Percentiles rank a stretch among this genome's conserved stretches.
These are phyloP conservation scores for Anoplolepis gracilipes DNA, from an alignment of 1,140 invertebrate genomes.

Conservation along the genomic window DNA sequence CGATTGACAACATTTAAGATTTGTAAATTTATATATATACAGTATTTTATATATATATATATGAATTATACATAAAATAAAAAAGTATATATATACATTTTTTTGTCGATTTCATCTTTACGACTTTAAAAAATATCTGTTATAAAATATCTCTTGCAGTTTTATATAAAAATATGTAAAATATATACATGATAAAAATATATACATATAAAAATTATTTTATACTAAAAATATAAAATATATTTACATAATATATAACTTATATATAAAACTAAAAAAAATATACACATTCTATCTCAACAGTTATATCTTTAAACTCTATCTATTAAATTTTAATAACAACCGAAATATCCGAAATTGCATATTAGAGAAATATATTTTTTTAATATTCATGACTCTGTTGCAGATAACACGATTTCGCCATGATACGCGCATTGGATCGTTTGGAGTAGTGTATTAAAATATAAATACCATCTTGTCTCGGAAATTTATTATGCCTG, in stretches of 20 bases:
- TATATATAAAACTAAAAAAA: background rate
- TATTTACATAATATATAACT: too few species aligned
- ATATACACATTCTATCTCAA: background rate
- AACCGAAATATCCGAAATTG: background rate
- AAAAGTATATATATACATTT: too few species aligned
- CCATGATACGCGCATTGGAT: background rate
- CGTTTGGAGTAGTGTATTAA: background rate
- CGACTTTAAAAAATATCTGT: too few species aligned
- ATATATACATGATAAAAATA: too few species aligned
- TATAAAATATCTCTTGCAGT: background rate
- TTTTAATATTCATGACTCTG: background rate
- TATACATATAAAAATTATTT: too few species aligned
- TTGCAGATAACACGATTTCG: background rate
- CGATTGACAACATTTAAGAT: background rate
- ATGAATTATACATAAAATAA: too few species aligned
- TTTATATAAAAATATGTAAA: background rate
- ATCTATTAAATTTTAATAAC: background rate
- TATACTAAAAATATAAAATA: too few species aligned
- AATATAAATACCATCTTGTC: background rate
- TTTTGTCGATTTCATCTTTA: too few species aligned
- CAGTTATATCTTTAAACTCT: background rate
- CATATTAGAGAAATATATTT: too few species aligned
- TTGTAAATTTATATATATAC: too few species aligned
- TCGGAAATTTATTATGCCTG: background rate
- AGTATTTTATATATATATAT: too few species aligned